Conservation (phyloP, 2,113 vertebrate genomes). For the Crotalus tigris region DNA sequence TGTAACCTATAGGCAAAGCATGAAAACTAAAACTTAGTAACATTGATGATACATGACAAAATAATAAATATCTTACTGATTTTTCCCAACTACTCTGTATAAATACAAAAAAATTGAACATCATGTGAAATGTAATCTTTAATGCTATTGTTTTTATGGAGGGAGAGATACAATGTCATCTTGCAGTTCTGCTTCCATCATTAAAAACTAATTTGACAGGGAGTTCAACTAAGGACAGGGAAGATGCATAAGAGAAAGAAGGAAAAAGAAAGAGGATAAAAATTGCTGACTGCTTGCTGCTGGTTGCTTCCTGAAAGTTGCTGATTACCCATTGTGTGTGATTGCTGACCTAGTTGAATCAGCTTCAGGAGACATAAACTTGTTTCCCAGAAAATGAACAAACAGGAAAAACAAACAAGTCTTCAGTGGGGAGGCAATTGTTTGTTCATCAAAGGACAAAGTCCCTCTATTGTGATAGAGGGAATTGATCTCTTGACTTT, state of each 20-base stretch:
- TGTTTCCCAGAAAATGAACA: neutral
- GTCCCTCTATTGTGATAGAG: neutral
- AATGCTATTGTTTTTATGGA: neutral
- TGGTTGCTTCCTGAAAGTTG: neutral
- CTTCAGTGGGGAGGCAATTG: neutral
- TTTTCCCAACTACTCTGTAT: neutral
- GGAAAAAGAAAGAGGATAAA: neutral
- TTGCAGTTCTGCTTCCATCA: neutral
- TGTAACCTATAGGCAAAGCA: neutral
- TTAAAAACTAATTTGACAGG: neutral
- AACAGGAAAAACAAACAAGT: neutral
- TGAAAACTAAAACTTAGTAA: neutral
- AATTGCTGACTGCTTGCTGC: neutral
- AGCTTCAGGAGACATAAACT: neutral
- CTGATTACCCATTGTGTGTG: neutral
- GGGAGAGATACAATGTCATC: neutral
- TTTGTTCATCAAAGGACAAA: neutral
- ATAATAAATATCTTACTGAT: neutral
- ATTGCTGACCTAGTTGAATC: neutral
- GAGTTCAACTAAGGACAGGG: neutral
- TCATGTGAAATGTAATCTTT: neutral
- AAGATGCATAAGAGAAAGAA: neutral
- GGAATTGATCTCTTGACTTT: neutral
- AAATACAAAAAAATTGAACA: neutral
- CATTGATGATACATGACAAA: neutral